Conservation (phyloP, 2,797 vertebrate genomes). For the Coccyzus lansbergi region DNA sequence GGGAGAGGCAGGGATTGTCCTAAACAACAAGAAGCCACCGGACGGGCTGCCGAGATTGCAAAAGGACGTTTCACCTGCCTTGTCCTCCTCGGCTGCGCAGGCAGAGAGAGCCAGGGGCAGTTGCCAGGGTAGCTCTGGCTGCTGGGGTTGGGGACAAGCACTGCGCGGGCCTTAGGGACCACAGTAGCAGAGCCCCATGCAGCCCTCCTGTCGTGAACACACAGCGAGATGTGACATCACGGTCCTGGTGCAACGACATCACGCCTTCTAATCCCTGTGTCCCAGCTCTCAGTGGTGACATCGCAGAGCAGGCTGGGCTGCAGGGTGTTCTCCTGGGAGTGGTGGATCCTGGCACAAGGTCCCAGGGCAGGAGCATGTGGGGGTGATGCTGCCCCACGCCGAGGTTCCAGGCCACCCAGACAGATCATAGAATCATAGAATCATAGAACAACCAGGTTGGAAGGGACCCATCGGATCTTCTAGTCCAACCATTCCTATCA, state of each 20-base stretch:
- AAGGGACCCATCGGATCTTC: no score
- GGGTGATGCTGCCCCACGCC: rapidly evolving
- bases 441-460: no score
- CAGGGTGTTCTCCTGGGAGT: neutral
- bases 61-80: neutral
- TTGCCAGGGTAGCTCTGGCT: neutral
- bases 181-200: neutral
- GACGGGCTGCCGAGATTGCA: neutral
- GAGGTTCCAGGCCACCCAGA: neutral
- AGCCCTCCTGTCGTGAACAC: neutral
- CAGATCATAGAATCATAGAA: no score
- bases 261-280: neutral
- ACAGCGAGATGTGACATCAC: neutral
- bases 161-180: rapidly evolving
- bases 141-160: neutral
- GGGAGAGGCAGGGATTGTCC: conserved; percentile 1
- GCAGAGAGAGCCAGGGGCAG: neutral
- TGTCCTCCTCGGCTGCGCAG: rapidly evolving
- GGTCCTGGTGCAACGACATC: neutral
- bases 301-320: neutral
- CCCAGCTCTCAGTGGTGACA: neutral
- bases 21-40: neutral
- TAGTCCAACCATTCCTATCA: no score
- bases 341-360: neutral
- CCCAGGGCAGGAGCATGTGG: neutral